phyloP scores from a whole-genome alignment of 1,140 invertebrate species.

The Cardiocondyla obscurior region DNA sequence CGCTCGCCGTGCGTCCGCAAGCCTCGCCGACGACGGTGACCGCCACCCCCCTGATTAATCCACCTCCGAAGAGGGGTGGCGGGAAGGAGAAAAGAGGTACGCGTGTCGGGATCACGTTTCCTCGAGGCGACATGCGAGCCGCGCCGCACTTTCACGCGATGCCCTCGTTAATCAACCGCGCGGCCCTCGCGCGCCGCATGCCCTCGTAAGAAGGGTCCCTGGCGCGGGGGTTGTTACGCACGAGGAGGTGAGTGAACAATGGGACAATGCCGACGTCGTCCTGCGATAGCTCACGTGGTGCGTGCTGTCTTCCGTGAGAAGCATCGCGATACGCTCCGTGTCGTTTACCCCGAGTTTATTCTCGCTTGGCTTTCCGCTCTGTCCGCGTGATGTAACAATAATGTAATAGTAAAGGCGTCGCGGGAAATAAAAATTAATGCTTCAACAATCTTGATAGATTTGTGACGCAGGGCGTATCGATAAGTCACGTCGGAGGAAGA shows the following conservation, averaged over 20 bases:
- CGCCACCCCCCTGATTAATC: slow-evolving; percentile 15
- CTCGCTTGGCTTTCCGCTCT: neutral
- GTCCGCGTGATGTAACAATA: neutral
- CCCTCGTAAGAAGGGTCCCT: neutral
- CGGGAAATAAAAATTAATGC: too few species aligned
- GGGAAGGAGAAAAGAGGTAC: neutral
- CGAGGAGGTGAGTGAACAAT: slow-evolving; percentile 38
- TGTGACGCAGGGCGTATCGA: neutral
- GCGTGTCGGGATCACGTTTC: slow-evolving; percentile 35
- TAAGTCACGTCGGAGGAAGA: neutral
- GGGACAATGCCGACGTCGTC: neutral
- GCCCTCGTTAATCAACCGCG: slow-evolving; percentile 48
- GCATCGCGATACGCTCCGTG: neutral
- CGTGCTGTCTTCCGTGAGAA: neutral
- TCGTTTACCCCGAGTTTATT: neutral
- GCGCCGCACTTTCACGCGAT: slow-evolving; percentile 42
- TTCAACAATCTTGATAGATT: neutral
- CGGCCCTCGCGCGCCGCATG: neutral
- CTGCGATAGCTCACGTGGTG: slow-evolving; percentile 27
- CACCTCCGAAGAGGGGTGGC: neutral
- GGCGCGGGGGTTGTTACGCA: neutral
- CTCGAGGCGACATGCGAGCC: neutral
- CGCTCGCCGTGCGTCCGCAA: neutral
- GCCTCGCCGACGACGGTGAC: neutral
- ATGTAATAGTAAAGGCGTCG: too few species aligned